Evolutionary conservation across 2,797 vertebrate genomes (phyloP).

Genomic region (Amblyraja radiata): DNA sequence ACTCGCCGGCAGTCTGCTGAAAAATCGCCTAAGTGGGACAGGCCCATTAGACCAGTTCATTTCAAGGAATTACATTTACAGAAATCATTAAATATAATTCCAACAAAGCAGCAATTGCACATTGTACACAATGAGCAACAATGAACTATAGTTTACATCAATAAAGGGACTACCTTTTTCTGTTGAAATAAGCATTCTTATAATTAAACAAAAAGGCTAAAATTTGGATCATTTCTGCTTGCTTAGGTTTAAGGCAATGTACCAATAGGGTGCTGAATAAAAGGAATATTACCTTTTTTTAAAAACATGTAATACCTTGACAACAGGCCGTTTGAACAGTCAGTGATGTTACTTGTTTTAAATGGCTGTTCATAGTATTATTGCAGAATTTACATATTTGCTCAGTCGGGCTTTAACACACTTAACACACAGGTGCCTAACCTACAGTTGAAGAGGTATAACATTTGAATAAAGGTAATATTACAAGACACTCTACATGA

Average conservation of each 20-base stretch:
- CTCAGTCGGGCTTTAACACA: background rate
- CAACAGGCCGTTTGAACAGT: background rate
- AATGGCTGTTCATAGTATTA: background rate
- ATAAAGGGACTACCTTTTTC: background rate
- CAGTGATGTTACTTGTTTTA: background rate
- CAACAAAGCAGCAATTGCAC: background rate
- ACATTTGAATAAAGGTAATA: background rate
- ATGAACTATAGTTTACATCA: background rate
- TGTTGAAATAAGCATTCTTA: too few species aligned
- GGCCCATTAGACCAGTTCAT: too few species aligned
- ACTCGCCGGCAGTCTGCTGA: too few species aligned
- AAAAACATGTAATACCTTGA: too few species aligned
- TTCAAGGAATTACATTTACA: too few species aligned
- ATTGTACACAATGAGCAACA: background rate
- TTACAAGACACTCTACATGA: background rate
- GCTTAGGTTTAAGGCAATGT: too few species aligned
- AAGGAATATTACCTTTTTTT: too few species aligned
- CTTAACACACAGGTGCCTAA: background rate
- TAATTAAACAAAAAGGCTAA: too few species aligned
- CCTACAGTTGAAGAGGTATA: background rate
- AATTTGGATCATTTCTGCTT: too few species aligned
- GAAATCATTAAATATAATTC: background rate
- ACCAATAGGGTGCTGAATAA: too few species aligned
- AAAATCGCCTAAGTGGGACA: too few species aligned
- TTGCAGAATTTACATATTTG: background rate